Percentiles rank a stretch among this genome's conserved stretches.
These are phyloP conservation scores for Neomonachus schauinslandi DNA, from an alignment of 2,113 vertebrate species.

Conservation along the genomic window DNA sequence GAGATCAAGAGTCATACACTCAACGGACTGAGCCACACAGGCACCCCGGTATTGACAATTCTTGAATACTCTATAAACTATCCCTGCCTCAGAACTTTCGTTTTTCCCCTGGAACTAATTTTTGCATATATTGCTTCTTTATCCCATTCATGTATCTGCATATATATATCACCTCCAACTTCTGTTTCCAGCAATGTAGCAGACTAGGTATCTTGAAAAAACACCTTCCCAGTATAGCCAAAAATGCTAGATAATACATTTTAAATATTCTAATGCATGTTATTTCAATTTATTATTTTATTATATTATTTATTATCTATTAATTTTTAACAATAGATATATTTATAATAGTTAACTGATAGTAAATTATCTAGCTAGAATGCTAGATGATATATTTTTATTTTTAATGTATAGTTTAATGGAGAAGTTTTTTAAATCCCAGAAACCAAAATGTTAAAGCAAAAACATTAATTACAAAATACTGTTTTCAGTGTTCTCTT, in stretches of 20 bases:
- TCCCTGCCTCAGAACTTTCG: neutral
- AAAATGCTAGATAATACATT: neutral
- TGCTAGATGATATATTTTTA: neutral
- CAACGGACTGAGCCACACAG: neutral
- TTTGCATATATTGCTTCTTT: slow-evolving; percentile 2
- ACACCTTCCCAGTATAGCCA: neutral
- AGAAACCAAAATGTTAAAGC: neutral
- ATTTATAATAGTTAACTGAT: neutral
- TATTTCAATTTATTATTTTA: neutral
- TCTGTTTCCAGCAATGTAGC: neutral
- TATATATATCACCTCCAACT: neutral
- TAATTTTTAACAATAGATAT: neutral
- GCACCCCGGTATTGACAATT: neutral
- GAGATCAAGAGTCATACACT: neutral
- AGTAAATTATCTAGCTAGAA: neutral
- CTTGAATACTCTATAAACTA: neutral
- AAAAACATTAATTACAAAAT: neutral
- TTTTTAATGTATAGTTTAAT: neutral
- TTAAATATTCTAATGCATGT: neutral
- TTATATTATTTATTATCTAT: neutral
- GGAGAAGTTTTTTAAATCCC: neutral
- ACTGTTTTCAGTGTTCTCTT: neutral
- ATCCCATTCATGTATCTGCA: neutral
- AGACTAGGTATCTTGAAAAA: neutral
- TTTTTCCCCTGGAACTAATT: neutral